These are phyloP conservation scores for Amphipyra tragopoginis DNA, from an alignment of 2,888 invertebrate species.

Conservation along the genomic window DNA sequence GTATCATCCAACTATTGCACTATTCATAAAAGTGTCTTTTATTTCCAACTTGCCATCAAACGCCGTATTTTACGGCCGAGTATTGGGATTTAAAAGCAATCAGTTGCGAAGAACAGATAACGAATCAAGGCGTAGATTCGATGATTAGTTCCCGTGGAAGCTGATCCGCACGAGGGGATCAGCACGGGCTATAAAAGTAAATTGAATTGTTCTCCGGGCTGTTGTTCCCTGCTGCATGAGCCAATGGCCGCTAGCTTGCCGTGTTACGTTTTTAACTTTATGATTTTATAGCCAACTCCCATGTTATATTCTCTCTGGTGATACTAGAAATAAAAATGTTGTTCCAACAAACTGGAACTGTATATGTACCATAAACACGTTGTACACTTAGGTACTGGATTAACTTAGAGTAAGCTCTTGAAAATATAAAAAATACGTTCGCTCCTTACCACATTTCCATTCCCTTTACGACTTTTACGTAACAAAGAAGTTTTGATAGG, in stretches of 20 bases:
- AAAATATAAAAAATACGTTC: conserved; percentile 41
- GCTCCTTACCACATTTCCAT: conserved; percentile 40
- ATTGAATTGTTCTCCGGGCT: conserved; percentile 86
- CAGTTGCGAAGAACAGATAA: conserved; percentile 73
- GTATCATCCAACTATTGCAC: conserved; percentile 34
- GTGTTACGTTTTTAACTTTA: conserved; percentile 77
- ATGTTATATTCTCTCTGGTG: conserved; percentile 61
- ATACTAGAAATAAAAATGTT: conserved; percentile 56
- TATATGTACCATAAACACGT: conserved; percentile 44
- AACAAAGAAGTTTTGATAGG: conserved; percentile 43
- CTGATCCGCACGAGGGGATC: conserved; percentile 82
- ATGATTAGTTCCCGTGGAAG: conserved; percentile 82
- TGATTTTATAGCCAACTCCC: conserved; percentile 67
- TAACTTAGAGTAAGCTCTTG: conserved; percentile 34
- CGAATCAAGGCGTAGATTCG: conserved; percentile 79
- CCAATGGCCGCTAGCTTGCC: conserved; percentile 69
- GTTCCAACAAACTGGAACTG: conserved; percentile 36
- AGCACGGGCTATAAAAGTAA: conserved; percentile 85
- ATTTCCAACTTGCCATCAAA: conserved; percentile 56
- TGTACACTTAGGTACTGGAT: conserved; percentile 42
- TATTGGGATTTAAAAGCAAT: conserved; percentile 73
- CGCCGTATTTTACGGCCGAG: conserved; percentile 60
- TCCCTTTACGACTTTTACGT: conserved; percentile 49
- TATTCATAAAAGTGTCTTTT: conserved; percentile 51
- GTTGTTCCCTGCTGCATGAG: conserved; percentile 75